A percentile compares a stretch with the other conserved stretches of the same genome.
Evolutionary conservation across 2,797 vertebrate species (phyloP).

Genomic region (Siniperca obscura): DNA sequence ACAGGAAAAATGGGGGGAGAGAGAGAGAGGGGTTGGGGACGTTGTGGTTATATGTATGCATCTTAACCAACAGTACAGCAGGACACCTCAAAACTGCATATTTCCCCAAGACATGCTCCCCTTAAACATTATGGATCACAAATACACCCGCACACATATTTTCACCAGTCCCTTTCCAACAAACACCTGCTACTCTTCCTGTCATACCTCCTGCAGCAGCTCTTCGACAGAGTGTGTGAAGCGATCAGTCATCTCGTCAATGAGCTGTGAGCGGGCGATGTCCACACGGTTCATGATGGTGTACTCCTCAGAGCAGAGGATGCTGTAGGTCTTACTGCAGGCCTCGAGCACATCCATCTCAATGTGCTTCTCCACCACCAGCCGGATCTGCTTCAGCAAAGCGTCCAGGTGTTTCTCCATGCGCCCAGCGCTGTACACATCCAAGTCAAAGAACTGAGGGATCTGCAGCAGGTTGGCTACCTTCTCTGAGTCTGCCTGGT

Average conservation of each 20-base stretch:
- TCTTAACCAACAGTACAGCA: not conserved
- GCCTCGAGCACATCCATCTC: conserved; percentile 97
- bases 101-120: not conserved
- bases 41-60: not conserved
- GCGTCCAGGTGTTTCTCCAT: conserved; percentile 93
- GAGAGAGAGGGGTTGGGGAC: no score
- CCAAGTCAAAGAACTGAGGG: conserved; percentile 97
- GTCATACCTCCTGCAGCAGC: conserved; percentile 93
- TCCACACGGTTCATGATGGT: conserved; percentile 99
- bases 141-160: no score
- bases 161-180: not conserved
- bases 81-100: not conserved
- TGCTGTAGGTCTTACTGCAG: conserved; percentile 99
- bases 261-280: conserved; percentile 97
- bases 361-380: conserved; percentile 99
- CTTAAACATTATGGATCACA: not conserved
- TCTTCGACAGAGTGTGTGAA: conserved; percentile 97
- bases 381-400: conserved; percentile 96
- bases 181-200: no score
- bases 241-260: conserved; percentile 96
- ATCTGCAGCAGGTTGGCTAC: conserved; percentile 99
- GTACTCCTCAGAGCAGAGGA: conserved; percentile 98
- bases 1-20: no score
- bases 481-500: conserved; percentile 97
- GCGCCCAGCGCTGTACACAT: conserved; percentile 93